Conservation (phyloP, 2,888 invertebrate species). For the Luperina nickerlii region DNA sequence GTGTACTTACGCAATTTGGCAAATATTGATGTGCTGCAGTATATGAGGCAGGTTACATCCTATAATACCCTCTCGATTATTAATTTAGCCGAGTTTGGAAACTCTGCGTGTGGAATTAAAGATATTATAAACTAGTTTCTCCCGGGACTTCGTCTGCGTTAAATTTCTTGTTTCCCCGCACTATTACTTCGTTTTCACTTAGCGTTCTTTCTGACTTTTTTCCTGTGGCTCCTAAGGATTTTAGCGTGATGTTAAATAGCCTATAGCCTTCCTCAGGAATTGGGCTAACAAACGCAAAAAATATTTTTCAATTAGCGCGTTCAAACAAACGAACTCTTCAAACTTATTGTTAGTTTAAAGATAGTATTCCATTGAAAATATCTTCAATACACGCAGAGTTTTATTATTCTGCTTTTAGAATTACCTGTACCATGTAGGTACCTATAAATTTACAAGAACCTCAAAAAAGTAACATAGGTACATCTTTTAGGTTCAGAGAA, state of each 20-base stretch:
- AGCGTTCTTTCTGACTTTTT: background rate
- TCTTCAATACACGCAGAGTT: background rate
- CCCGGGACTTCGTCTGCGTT: background rate
- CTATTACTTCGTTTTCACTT: background rate
- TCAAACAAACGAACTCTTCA: background rate
- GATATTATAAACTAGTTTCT: background rate
- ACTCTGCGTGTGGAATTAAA: background rate
- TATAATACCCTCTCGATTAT: background rate
- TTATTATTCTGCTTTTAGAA: background rate
- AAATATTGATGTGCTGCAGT: background rate
- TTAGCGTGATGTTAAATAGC: background rate
- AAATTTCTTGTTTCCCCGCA: background rate
- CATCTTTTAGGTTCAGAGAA: slow-evolving; percentile 19
- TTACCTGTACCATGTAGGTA: background rate
- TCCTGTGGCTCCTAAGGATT: background rate
- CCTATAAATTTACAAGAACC: background rate
- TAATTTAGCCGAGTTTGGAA: background rate
- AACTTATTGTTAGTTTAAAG: background rate
- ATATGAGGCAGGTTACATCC: background rate
- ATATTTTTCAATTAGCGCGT: no score
- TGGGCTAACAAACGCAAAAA: no score
- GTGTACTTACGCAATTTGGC: background rate
- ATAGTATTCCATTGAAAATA: background rate
- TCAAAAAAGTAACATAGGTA: background rate
- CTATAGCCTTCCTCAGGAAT: no score